Percentiles rank a stretch among this genome's conserved stretches.
These are phyloP conservation scores for Drosophila colorata DNA, from an alignment of 2,888 invertebrate genomes.

Conservation along the genomic window DNA sequence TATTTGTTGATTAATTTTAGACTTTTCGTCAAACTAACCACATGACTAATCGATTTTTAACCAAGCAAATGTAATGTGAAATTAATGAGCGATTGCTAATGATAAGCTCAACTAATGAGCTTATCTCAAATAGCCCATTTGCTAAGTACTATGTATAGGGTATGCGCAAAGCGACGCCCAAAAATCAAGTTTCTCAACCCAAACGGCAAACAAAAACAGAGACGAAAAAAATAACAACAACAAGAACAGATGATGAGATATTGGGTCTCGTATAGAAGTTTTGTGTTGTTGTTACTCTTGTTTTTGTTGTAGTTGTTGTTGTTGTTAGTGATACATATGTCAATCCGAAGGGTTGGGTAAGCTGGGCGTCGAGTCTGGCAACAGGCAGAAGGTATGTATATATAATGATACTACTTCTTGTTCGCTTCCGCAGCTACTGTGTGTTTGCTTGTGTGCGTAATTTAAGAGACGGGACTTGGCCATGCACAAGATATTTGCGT, in stretches of 20 bases:
- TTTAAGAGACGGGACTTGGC: constrained; percentile 35
- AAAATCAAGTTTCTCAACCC: constrained; percentile 52
- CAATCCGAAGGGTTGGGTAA: constrained; percentile 7
- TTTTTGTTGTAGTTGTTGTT: constrained; percentile 6
- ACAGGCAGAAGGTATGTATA: constrained; percentile 26
- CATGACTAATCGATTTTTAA: constrained; percentile 14
- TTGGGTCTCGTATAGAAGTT: constrained; percentile 21
- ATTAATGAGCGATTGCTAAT: constrained; percentile 1
- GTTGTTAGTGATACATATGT: constrained; percentile 33
- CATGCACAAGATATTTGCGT: constrained; percentile 22
- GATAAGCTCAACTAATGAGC: neutral
- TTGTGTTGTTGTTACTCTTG: constrained; percentile 10
- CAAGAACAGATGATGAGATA: constrained; percentile 28
- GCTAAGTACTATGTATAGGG: constrained; percentile 18
- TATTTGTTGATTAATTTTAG: neutral
- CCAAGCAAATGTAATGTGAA: constrained; percentile 4
- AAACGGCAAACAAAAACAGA: constrained; percentile 41
- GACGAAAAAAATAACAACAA: constrained; percentile 12
- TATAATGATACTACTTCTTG: constrained; percentile 21
- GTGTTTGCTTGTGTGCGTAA: constrained; percentile 6
- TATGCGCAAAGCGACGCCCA: constrained; percentile 24
- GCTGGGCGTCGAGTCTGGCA: constrained; percentile 13
- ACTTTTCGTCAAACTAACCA: neutral
- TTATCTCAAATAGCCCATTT: neutral
- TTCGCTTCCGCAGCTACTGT: constrained; percentile 22